phyloP scores from a whole-genome alignment of 1,140 invertebrate genomes.

The Orius insidiosus region DNA sequence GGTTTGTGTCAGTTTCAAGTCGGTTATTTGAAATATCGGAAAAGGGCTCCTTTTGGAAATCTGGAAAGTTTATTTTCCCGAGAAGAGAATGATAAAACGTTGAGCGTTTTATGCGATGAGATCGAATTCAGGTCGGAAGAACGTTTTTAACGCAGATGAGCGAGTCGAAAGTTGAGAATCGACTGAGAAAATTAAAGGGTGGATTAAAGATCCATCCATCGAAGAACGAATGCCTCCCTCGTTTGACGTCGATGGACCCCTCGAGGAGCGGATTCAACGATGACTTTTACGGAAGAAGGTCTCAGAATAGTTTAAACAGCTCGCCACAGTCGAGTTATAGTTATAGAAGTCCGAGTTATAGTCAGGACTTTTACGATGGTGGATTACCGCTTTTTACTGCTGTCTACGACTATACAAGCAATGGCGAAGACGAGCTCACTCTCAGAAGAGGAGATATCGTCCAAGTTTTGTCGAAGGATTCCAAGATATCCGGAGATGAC shows the following conservation, averaged over 20 bases:
- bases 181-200: conserved; percentile 9
- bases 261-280: conserved; percentile 17
- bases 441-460: conserved; percentile 72
- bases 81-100: too few species aligned
- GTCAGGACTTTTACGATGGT: not conserved
- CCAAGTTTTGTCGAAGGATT: conserved; percentile 80
- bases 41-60: too few species aligned
- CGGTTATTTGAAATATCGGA: too few species aligned
- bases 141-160: too few species aligned
- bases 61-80: too few species aligned
- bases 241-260: conserved; percentile 25
- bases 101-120: too few species aligned
- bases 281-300: conserved; percentile 7
- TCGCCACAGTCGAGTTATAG: conserved; percentile 11
- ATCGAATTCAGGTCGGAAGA: too few species aligned
- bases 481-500: conserved; percentile 88
- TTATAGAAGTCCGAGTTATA: not conserved
- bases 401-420: conserved; percentile 80
- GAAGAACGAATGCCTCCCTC: conserved; percentile 25
- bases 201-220: conserved; percentile 20
- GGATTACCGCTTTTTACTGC: conserved; percentile 48
- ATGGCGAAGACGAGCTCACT: conserved; percentile 81
- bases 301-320: conserved; percentile 11
- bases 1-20: too few species aligned
- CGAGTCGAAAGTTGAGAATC: too few species aligned